Evolutionary conservation across 2,888 invertebrate genomes (phyloP).

Genomic region (Thumatha senex): DNA sequence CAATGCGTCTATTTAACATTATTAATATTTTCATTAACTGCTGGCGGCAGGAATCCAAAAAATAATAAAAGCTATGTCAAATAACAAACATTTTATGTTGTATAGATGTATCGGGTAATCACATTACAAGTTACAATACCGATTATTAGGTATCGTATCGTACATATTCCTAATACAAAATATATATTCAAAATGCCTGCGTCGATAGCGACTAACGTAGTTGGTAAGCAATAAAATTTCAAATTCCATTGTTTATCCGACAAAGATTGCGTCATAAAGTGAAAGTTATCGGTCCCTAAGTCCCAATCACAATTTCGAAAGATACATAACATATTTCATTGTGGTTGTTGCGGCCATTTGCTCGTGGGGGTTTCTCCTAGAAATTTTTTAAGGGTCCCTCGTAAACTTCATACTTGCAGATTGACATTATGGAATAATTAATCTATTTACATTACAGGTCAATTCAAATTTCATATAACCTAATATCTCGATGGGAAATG

Average conservation of each 20-base stretch:
- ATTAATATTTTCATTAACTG: no score
- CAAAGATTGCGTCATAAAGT: conserved; percentile 77
- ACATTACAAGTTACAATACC: conserved; percentile 21
- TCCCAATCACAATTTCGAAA: conserved; percentile 75
- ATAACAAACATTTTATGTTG: no score
- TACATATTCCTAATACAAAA: conserved; percentile 13
- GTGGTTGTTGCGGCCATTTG: conserved; percentile 23
- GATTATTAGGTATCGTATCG: conserved; percentile 17
- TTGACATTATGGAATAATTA: no score
- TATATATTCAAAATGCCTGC: conserved; percentile 42
- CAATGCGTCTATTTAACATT: no score
- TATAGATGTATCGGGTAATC: conserved; percentile 32
- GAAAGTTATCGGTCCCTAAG: conserved; percentile 73
- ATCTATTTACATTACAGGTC: no score
- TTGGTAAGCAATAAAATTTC: conserved; percentile 61
- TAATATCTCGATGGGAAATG: no score
- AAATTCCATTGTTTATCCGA: conserved; percentile 74
- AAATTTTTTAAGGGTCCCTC: conserved; percentile 3
- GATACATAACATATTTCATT: conserved; percentile 72
- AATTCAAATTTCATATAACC: no score
- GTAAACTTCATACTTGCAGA: no score
- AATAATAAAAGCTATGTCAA: no score
- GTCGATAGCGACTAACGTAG: conserved; percentile 45
- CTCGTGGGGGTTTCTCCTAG: conserved; percentile 16
- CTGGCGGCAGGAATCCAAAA: no score